Evolutionary conservation across 1,140 invertebrate genomes (phyloP), one percentile per base, ranked within the genome.

Genomic region (Rhyzopertha dominica): DNA sequence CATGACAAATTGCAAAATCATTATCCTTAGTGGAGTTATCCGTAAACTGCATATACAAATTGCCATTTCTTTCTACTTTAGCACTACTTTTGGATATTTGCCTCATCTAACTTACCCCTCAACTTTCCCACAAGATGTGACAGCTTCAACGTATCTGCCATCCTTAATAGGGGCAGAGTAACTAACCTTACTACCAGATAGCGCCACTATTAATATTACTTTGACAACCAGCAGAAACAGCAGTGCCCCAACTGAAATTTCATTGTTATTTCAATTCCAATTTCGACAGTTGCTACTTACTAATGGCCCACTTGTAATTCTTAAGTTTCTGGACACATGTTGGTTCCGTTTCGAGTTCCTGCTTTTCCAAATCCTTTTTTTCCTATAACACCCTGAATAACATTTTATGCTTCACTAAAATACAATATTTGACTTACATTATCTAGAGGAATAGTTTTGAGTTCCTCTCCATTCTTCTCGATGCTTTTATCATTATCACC

Each of bases 101-200:
- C n/a, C n/a, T n/a, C n/a, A n/a, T n/a, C n/a, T 39, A 53, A 44
- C 40, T 50, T 40, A 81, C 77, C 89, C 89, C 70, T 89, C 78
- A 13, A 90, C 81, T 8, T 68, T 70, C 36, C 88, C 88, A 63
- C 89, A 93, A 1, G 80, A 74, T 9, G 86, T 88, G 16, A 82
- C 73, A 0, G 86, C 80, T 19, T 78, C 75, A 0, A 87, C 75
- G 51, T 74, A 86, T 43, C 77, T 79, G n/a, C 82, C 84, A 52
- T 82, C 73, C 29, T 74, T 75, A n/a, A 82, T 43, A 0, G 75
- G 70, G 46, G 74, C 54, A 54, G 69, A 61, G 62, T 37, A 32
- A 59, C 59, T 57, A 4, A 57, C 55, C 31, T 62, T 59, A 59
- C 69, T n/a, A 67, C 72, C 70, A 5, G 76, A 74, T n/a, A 79